Evolutionary conservation across 1,140 invertebrate genomes (phyloP), one percentile per base, ranked within the genome.

Genomic region (Zaprionus nigranus): DNA sequence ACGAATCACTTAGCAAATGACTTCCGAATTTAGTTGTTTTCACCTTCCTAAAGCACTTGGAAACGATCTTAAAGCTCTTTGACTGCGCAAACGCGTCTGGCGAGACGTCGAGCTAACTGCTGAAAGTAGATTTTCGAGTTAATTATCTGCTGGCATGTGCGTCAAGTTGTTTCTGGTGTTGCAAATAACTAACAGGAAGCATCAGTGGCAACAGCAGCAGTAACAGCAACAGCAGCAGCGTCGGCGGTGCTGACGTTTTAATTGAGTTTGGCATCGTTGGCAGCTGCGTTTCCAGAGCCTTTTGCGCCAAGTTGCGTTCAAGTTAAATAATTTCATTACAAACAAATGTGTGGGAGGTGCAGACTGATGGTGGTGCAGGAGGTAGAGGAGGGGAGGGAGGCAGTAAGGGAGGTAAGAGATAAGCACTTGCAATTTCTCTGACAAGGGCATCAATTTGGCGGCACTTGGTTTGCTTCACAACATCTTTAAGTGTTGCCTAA

Each of bases 261-360:
- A 88, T 88, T 88, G 84, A 90, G 85, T 88, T 88, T 88, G 78
- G 75, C 81, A 83, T 67, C 77, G 61, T 60, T 72, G 80, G 80
- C 83, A 87, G 84, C 84, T 87, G 83, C 75, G 84, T 66, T 62
- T 63, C 36, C 17, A 56, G 49, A 46, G 58, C 22, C 53, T 54
- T 46, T 57, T 26, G 56, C 38, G 56, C 38, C 61, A 75, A 79
- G 67, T 75, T 87, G 73, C 81, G 61, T 74, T 62, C 71, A 88
- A 88, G 57, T 90, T 84, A 88, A 88, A 84, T 88, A 88, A 88
- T 90, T 88, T 87, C 85, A 88, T 88, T 88, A 90, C 75, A 81
- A 79, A 62, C 82, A 90, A 84, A 77, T 86, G 58, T 72, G 58
- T 36, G 46, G 24, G 20, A 28, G 38, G 20, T 58, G 24, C 20